These are phyloP conservation scores for Spinus pinus DNA, from an alignment of 2,797 vertebrate species.

Conservation along the genomic window DNA sequence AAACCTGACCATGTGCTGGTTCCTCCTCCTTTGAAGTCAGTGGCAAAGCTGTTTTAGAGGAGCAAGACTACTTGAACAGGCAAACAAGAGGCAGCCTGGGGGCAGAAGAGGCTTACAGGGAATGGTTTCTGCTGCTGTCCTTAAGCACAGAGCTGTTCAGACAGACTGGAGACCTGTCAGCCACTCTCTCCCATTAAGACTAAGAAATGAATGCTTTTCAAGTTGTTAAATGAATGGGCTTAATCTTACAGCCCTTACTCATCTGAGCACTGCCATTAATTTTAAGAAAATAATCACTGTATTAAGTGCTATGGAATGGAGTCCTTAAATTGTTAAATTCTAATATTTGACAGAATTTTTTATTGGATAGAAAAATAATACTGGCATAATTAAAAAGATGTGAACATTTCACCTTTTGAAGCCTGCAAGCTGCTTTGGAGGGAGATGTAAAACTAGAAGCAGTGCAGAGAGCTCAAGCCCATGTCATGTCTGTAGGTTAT, in stretches of 20 bases:
- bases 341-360: constrained; percentile 32
- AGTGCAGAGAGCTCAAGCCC: constrained; percentile 21
- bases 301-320: constrained; percentile 13
- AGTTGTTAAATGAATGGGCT: constrained; percentile 45
- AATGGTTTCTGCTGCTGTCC: constrained; percentile 23
- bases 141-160: constrained; percentile 26
- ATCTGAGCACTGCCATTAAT: constrained; percentile 19
- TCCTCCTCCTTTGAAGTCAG: constrained; percentile 42
- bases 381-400: constrained; percentile 51
- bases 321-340: constrained; percentile 32
- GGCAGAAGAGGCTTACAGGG: constrained; percentile 30
- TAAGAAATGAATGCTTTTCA: constrained; percentile 52
- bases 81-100: constrained; percentile 36
- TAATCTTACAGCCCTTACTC: constrained; percentile 39
- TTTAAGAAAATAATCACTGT: constrained; percentile 54
- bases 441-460: constrained; percentile 64
- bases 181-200: neutral
- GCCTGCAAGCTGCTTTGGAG: constrained; percentile 48
- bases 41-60: neutral
- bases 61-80: neutral
- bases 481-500: constrained; percentile 62
- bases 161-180: constrained; percentile 55
- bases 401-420: constrained; percentile 63
- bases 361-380: constrained; percentile 35
- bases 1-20: neutral